Conservation (phyloP, 2,797 vertebrate species). For the Menidia menidia region DNA sequence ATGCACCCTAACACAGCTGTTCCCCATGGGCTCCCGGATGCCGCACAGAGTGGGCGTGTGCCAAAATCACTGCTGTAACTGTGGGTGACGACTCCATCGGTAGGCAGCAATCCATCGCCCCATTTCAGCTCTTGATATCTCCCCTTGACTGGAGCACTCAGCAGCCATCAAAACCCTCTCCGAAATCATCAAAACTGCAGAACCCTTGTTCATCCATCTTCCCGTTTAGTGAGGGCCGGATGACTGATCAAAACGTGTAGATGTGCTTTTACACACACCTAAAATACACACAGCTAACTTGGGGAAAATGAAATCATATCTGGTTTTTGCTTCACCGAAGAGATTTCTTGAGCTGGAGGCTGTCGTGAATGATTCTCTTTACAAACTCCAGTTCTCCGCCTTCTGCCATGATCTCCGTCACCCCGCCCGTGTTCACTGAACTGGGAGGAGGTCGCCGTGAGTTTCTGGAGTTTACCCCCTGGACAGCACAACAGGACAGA, state of each 20-base stretch:
- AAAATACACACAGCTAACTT: not conserved
- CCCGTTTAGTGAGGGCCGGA: constrained; percentile 4
- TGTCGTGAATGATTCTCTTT: constrained; percentile 98
- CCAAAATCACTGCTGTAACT: constrained; percentile 79
- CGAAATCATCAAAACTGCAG: constrained; percentile 24
- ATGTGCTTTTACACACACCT: not conserved
- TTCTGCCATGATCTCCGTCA: constrained; percentile 99
- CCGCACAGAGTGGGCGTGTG: constrained; percentile 57
- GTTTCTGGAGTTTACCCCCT: constrained; percentile 98
- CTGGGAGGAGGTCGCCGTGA: constrained; percentile 94
- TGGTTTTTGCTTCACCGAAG: constrained; percentile 75
- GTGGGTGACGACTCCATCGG: constrained; percentile 73
- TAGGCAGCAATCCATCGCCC: constrained; percentile 53
- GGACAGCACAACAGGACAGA: constrained; percentile 58
- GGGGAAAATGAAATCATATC: not conserved
- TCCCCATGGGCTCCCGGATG: constrained; percentile 74
- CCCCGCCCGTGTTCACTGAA: constrained; percentile 97
- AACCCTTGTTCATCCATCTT: constrained; percentile 20
- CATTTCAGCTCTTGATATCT: constrained; percentile 31
- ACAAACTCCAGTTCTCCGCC: constrained; percentile 98
- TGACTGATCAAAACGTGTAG: not conserved
- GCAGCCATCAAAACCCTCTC: constrained; percentile 41
- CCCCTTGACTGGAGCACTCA: constrained; percentile 33
- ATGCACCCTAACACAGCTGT: constrained; percentile 84
- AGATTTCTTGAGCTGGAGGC: constrained; percentile 94